A percentile compares a stretch with the other conserved stretches of the same genome.
Evolutionary conservation across 2,113 vertebrate genomes (phyloP).

Genomic region (Callionymus lyra): DNA sequence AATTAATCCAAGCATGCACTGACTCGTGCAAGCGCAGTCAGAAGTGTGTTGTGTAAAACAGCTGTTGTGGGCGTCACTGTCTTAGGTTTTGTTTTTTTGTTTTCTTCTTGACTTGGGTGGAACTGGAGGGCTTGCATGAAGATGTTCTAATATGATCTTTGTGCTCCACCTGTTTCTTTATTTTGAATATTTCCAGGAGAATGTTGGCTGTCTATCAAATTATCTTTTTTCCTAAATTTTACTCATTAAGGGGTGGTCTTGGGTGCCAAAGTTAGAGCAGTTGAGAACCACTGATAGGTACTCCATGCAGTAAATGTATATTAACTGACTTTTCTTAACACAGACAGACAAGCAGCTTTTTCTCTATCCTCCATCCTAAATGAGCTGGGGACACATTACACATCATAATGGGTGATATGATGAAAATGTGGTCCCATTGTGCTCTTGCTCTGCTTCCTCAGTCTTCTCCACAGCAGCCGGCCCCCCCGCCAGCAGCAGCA

Average conservation of each 20-base stretch:
- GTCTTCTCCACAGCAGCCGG: constrained; percentile 23
- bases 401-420: neutral
- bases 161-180: no score
- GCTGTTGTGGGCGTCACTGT: constrained; percentile 13
- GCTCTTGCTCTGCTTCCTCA: constrained; percentile 10
- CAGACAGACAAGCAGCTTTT: no score
- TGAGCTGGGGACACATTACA: no score
- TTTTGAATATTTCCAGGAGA: constrained; percentile 30
- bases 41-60: constrained; percentile 2
- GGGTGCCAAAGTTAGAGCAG: neutral
- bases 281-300: no score
- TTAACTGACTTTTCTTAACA: no score
- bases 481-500: constrained; percentile 42
- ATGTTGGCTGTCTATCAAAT: constrained; percentile 21
- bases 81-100: neutral
- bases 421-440: constrained; percentile 11
- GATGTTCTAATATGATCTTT: no score
- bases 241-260: constrained; percentile 1
- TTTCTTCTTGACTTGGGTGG: constrained; percentile 15
- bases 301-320: no score
- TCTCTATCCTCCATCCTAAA: no score
- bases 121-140: no score
- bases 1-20: constrained; percentile 4
- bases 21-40: constrained; percentile 2
- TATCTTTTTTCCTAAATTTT: no score